phyloP scores from a whole-genome alignment of 2,113 vertebrate species.

The Rynchops niger region DNA sequence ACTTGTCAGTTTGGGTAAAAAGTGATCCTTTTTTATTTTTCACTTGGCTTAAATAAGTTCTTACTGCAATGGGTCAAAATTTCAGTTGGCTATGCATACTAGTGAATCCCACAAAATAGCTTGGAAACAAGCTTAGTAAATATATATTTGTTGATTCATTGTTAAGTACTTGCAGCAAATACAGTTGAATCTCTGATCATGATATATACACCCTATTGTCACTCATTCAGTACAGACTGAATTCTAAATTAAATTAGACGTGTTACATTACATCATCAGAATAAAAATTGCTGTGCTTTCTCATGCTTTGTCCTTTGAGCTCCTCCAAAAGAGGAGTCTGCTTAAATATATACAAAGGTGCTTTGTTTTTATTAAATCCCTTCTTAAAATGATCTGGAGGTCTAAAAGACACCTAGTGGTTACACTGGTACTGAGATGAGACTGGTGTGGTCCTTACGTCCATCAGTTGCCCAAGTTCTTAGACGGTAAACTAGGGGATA shows the following conservation, averaged over 20 bases:
- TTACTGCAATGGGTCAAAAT: background rate
- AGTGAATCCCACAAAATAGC: background rate
- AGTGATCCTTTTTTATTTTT: background rate
- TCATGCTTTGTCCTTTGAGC: background rate
- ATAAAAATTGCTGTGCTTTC: background rate
- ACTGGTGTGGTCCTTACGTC: background rate
- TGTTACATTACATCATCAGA: background rate
- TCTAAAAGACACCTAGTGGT: background rate
- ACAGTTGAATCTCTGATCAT: background rate
- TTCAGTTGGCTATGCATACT: background rate
- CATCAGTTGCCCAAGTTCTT: background rate
- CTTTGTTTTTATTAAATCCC: background rate
- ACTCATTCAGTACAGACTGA: background rate
- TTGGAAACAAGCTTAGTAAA: background rate
- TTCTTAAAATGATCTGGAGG: background rate
- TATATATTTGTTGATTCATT: background rate
- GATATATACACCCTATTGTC: background rate
- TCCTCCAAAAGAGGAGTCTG: background rate
- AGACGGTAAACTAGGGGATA: background rate
- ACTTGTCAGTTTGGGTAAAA: background rate
- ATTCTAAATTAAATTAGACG: background rate
- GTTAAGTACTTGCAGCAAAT: background rate
- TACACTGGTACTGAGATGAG: background rate
- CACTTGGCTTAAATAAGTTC: background rate
- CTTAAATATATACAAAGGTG: background rate